phyloP scores from a whole-genome alignment of 2,797 vertebrate genomes.

The Phrynocephalus forsythii region DNA sequence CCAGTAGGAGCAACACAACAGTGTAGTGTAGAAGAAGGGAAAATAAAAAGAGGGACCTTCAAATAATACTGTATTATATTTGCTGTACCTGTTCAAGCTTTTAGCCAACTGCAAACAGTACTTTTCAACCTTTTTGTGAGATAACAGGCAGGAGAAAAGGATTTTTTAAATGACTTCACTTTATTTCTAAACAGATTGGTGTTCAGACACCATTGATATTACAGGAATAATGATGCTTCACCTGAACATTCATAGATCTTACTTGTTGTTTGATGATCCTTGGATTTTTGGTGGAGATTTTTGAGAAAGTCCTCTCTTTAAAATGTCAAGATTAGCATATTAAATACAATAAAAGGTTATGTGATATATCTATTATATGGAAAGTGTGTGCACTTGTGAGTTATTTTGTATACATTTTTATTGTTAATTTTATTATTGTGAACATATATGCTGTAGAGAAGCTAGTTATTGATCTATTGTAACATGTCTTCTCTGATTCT shows the following conservation, averaged over 20 bases:
- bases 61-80: not conserved
- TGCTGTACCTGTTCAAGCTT: not conserved
- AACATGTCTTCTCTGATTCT: not conserved
- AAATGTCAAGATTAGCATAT: not conserved
- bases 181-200: not conserved
- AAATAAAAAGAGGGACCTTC: not conserved
- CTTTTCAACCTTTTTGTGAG: not conserved
- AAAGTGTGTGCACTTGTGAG: not conserved
- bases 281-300: not conserved
- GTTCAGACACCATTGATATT: constrained; percentile 7
- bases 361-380: not conserved
- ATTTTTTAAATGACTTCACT: not conserved
- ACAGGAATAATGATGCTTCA: constrained; percentile 3
- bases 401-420: not conserved
- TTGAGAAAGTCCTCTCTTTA: not conserved
- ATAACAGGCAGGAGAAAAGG: no score
- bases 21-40: not conserved
- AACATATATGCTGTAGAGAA: not conserved
- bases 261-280: not conserved
- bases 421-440: not conserved
- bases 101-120: not conserved
- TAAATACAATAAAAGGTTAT: not conserved
- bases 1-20: no score
- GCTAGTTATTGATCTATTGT: not conserved
- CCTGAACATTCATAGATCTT: not conserved